Base-by-base conservation (phyloP, 2,113 vertebrate species). In the Dasyornis broadbenti region DNA sequence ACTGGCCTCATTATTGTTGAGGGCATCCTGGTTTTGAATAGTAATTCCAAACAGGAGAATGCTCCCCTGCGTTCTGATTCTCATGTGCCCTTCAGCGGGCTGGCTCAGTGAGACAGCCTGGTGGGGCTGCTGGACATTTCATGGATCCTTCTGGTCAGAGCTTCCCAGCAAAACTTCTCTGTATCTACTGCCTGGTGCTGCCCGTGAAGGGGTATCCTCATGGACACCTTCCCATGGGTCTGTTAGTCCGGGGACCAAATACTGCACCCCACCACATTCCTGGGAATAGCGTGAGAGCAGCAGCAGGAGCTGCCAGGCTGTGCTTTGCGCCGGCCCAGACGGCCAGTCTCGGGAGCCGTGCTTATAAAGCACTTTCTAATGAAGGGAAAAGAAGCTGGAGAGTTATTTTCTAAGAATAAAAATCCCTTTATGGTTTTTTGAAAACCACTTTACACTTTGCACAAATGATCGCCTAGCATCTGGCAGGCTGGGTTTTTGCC, bases 381-480 rank as follows among this genome's bases (percentile, higher is more conserved):
- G 92, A 91, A 80, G 75, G 59, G 69, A 68, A 75, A 75, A 90
- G 89, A 84, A 94, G 65, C 86, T 35, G 42, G 85, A 90, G 91
- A 86, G 82, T 89, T 77, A 91, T 95, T 95, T 97, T 92, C 96
- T 94, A 93, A 93, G 95, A 94, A 94, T 90, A 95, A 94, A 94
- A 97, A 86, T 93, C 83, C 84, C 82, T 96, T 80, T 89, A 84
- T 85, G 72, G 7, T 76, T 95, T 94, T 95, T 90, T 91, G 76
- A 94, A 84, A 92, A 86, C 78, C 71, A 31, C 88, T 92, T 94
- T 57, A 24, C 64, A 64, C 93, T 97, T 92, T 82, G 86, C 80
- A 33, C 83, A 94, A 96, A 96, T 40, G 95, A 94, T 95, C 2
- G 23, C 94, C 89, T 60, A 89, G 92, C 97, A 97, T 95, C 96